Conservation (phyloP, 2,888 invertebrate genomes). For the Andrena chrysosceles region DNA sequence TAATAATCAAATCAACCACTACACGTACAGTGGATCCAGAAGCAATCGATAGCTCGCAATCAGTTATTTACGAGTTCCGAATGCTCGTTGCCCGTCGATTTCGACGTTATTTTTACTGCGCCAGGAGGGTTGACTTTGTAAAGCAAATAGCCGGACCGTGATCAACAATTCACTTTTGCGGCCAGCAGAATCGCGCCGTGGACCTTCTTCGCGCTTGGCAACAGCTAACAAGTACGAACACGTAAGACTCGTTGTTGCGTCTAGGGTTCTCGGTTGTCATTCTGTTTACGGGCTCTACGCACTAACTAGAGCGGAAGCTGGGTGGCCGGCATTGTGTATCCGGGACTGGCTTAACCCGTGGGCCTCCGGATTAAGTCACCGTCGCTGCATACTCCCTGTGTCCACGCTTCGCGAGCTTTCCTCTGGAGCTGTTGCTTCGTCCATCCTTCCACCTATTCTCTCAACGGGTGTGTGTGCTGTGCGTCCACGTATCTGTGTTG, state of each 20-base stretch:
- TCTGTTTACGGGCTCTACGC: slow-evolving; percentile 74
- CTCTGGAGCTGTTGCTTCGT: slow-evolving; percentile 32
- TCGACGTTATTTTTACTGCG: not conserved
- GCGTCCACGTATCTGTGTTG: not conserved
- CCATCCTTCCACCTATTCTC: slow-evolving; percentile 11
- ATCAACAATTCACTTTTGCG: slow-evolving; percentile 2
- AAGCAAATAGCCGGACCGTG: not conserved
- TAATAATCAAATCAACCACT: too few species aligned
- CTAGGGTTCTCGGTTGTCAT: slow-evolving; percentile 71
- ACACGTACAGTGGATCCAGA: slow-evolving; percentile 49
- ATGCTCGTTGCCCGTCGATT: slow-evolving; percentile 8
- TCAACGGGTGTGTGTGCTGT: not conserved
- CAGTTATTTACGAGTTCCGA: slow-evolving; percentile 21
- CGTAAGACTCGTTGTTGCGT: slow-evolving; percentile 37
- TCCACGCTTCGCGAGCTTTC: slow-evolving; percentile 48
- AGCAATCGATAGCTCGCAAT: slow-evolving; percentile 34
- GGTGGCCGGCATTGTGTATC: slow-evolving; percentile 78
- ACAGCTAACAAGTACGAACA: slow-evolving; percentile 54
- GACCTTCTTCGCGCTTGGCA: slow-evolving; percentile 25
- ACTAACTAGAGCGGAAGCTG: slow-evolving; percentile 79
- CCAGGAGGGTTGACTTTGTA: not conserved
- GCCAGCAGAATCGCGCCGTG: not conserved
- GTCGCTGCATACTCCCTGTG: slow-evolving; percentile 52
- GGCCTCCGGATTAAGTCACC: slow-evolving; percentile 73
- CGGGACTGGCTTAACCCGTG: slow-evolving; percentile 66